A percentile compares a stretch with the other conserved stretches of the same genome.
phyloP scores from a whole-genome alignment of 2,888 invertebrate species.

The Epinotia bilunana region DNA sequence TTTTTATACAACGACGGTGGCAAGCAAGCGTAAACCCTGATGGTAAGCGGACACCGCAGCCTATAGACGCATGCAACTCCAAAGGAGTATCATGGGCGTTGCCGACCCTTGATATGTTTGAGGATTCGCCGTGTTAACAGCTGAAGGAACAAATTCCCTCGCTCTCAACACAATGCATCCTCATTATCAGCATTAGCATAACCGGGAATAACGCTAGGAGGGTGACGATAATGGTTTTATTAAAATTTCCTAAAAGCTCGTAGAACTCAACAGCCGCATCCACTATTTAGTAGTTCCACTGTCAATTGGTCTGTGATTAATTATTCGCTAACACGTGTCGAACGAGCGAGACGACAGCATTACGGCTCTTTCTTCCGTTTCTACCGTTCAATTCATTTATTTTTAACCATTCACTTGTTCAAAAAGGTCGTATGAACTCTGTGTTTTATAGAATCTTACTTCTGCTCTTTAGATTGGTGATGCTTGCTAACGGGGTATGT shows the following conservation, averaged over 20 bases:
- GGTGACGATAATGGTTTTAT: no score
- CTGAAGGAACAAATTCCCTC: no score
- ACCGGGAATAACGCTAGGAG: no score
- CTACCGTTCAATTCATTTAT: conserved; percentile 32
- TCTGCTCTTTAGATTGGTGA: neutral
- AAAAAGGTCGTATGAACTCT: neutral
- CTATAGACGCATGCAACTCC: no score
- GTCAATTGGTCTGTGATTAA: conserved; percentile 26
- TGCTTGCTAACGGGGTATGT: neutral
- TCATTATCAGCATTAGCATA: no score
- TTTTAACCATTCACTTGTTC: neutral
- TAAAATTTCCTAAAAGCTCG: neutral
- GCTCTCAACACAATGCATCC: no score
- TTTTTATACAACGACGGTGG: no score
- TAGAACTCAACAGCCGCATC: neutral
- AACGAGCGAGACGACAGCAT: conserved; percentile 29
- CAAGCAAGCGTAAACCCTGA: no score
- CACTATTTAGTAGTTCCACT: neutral
- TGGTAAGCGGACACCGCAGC: no score
- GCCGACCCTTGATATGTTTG: no score
- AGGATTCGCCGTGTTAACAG: no score
- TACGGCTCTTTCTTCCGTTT: conserved; percentile 25
- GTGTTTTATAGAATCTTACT: neutral
- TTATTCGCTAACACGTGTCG: conserved; percentile 19
- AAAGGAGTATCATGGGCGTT: no score